Evolutionary conservation across 2,888 invertebrate species (phyloP).

Genomic region (Euplexia lucipara): DNA sequence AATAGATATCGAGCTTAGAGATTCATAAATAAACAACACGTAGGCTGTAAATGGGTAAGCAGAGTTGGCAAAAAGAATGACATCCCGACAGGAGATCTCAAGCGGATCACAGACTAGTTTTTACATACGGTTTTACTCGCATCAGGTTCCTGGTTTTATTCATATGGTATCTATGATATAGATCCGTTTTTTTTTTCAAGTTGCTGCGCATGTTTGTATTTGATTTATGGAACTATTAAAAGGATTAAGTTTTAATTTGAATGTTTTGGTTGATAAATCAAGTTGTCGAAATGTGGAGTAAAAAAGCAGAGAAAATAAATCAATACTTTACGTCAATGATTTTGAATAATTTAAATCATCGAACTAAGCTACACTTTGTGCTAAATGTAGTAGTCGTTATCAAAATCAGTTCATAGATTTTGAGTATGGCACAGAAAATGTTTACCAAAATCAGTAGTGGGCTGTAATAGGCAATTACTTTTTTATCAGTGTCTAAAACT

Average conservation of each 20-base stretch:
- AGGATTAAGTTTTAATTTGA: constrained; percentile 40
- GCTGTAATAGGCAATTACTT: constrained; percentile 47
- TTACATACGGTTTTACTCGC: constrained; percentile 45
- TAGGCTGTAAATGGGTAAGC: constrained; percentile 77
- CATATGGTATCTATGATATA: constrained; percentile 49
- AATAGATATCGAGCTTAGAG: constrained; percentile 67
- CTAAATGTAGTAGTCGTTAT: too few species aligned
- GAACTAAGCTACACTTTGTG: neutral
- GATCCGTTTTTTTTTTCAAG: constrained; percentile 30
- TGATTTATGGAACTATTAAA: constrained; percentile 50
- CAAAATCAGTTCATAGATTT: neutral
- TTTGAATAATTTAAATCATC: neutral
- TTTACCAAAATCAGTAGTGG: constrained; percentile 46
- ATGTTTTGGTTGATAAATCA: constrained; percentile 36
- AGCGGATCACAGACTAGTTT: constrained; percentile 52
- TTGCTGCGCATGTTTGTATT: constrained; percentile 5
- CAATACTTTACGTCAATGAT: neutral
- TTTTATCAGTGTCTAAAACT: constrained; percentile 57
- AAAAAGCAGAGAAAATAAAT: constrained; percentile 2
- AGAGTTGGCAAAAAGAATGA: constrained; percentile 72
- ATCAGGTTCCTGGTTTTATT: constrained; percentile 53
- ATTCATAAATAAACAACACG: constrained; percentile 83
- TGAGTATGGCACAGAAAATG: constrained; percentile 6
- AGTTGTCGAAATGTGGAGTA: constrained; percentile 1
- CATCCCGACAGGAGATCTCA: constrained; percentile 65